These are phyloP conservation scores for Octodon degus DNA, from an alignment of 2,113 vertebrate genomes.

Conservation along the genomic window DNA sequence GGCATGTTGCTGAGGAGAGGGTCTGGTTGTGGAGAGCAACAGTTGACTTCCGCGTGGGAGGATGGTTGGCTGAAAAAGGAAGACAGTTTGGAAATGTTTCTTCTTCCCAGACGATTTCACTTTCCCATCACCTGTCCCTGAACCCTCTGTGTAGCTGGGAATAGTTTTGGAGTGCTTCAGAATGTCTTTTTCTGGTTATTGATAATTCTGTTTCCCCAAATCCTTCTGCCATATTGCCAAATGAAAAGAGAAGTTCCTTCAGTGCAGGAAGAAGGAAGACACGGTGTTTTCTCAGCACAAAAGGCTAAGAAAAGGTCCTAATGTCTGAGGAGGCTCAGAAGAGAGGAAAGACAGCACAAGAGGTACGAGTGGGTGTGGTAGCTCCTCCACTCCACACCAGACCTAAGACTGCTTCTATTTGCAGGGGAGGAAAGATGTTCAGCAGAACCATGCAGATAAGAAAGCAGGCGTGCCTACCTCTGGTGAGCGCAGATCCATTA, in stretches of 20 bases:
- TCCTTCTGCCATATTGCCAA: background rate
- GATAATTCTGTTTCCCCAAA: background rate
- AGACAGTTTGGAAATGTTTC: constrained; percentile 17
- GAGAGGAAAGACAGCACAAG: background rate
- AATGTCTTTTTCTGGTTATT: background rate
- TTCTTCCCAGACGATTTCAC: constrained; percentile 1
- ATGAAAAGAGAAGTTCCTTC: background rate
- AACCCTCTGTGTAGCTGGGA: background rate
- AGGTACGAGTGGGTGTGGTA: background rate
- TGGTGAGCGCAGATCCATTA: background rate
- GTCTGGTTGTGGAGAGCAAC: background rate
- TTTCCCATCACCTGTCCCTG: constrained; percentile 3
- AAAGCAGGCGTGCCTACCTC: background rate
- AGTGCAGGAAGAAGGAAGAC: background rate
- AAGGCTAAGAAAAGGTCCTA: background rate
- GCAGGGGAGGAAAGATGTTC: background rate
- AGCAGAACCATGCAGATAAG: background rate
- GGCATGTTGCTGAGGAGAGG: background rate
- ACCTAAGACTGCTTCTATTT: background rate
- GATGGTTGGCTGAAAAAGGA: background rate
- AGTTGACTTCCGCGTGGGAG: background rate
- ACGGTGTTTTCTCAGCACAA: background rate
- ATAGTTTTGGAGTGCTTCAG: background rate
- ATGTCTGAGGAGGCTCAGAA: background rate
- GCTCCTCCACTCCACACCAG: background rate